Evolutionary conservation across 2,888 invertebrate species (phyloP), one percentile per base, ranked within the genome.

Genomic region (Anagyrus pseudococci): DNA sequence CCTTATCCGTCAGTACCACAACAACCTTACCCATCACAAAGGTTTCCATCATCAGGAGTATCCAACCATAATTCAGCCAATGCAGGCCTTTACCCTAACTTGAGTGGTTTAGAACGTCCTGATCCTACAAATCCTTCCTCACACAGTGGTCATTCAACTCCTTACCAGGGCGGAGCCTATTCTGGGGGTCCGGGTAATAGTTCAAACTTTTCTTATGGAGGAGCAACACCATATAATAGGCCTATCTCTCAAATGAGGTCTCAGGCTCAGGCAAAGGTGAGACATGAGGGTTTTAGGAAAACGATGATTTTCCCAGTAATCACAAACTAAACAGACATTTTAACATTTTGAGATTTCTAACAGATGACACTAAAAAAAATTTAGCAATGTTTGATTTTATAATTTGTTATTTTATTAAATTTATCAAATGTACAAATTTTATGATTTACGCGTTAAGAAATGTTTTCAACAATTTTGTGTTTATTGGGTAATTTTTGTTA

Each of bases 161-260:
- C 69, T 54, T 72, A 72, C 57, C 72, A 70, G 67, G 72, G 73
- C 62, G 71, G 70, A 68, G 72, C 70, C 62, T 73, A 73, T 72
- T 71, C 75, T 59, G 78, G 77, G 77, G 79, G 79, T 72, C 77
- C 75, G 72, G 78, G 75, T 71, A 69, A 62, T 69, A 70, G 72
- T 57, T 69, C 70, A 62, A 68, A 66, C n/a, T 73, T 74, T 69
- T 58, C 70, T 50, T 68, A 73, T 40, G 65, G 68, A 65, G 72
- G 69, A 71, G 57, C 69, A 52, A 56, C 68, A 37, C 59, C 62
- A 44, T 62, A 69, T 61, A 63, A 58, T 67, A 72, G 57, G 72
- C 75, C 76, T n/a, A n/a, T n/a, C n/a, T 77, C 78, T 77, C 72
- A 72, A 69, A 73, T 66, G 66, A 49, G 3, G 3, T 8, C 71